Conservation (phyloP, 2,888 invertebrate genomes). For the Andrena dorsata region DNA sequence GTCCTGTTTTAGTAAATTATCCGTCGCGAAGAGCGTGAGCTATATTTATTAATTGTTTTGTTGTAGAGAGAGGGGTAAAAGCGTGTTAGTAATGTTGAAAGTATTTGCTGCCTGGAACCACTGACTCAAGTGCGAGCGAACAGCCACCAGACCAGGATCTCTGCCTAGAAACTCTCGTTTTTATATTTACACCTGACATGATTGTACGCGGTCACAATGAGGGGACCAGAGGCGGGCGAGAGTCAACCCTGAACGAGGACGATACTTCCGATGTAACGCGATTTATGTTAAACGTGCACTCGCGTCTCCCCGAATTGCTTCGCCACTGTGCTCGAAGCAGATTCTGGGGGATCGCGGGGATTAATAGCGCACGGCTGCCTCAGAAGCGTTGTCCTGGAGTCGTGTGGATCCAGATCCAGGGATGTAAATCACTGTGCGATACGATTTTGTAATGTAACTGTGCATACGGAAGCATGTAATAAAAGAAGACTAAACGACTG, state of each 20-base stretch:
- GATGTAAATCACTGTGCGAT: slow-evolving; percentile 71
- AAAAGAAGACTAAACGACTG: slow-evolving; percentile 71
- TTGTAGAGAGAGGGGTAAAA: no score
- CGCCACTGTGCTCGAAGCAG: background rate
- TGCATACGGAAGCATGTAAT: slow-evolving; percentile 77
- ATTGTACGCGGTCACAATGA: background rate
- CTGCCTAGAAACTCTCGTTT: slow-evolving; percentile 28
- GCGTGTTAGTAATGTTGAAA: no score
- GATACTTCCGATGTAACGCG: slow-evolving; percentile 5
- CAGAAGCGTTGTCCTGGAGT: slow-evolving; percentile 32
- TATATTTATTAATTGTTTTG: no score
- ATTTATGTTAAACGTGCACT: background rate
- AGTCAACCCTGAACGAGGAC: slow-evolving; percentile 3
- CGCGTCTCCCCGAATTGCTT: background rate
- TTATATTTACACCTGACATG: slow-evolving; percentile 32
- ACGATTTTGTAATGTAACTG: slow-evolving; percentile 79
- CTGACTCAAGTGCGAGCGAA: background rate
- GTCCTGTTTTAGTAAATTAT: no score
- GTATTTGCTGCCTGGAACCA: no score
- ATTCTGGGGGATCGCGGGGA: background rate
- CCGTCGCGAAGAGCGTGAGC: no score
- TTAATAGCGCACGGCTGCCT: background rate
- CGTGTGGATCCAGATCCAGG: slow-evolving; percentile 52
- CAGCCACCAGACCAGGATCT: background rate
- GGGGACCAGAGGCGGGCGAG: slow-evolving; percentile 22